phyloP scores from a whole-genome alignment of 2,113 vertebrate species.

The Synodontis membranacea region DNA sequence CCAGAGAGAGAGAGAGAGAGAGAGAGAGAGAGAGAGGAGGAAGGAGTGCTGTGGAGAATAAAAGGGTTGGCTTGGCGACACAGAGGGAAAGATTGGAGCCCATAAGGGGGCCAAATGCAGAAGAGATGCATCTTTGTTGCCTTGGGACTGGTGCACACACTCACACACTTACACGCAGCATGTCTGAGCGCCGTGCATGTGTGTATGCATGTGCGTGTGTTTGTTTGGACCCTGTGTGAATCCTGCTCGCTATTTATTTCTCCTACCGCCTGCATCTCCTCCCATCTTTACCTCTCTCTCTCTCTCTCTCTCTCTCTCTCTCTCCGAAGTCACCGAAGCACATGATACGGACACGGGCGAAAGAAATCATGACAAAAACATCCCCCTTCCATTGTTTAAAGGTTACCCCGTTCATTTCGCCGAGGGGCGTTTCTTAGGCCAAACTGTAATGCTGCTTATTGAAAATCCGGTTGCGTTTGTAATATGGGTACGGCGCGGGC shows the following conservation, averaged over 20 bases:
- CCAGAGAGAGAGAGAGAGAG: slow-evolving; percentile 69
- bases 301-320: slow-evolving; percentile 8
- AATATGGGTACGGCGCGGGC: not conserved
- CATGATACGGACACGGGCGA: slow-evolving; percentile 49
- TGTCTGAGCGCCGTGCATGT: slow-evolving; percentile 12
- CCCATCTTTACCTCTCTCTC: slow-evolving; percentile 16
- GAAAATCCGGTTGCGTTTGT: not conserved
- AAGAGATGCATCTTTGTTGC: slow-evolving; percentile 83
- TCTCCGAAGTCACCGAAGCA: slow-evolving; percentile 41
- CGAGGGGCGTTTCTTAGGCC: not conserved
- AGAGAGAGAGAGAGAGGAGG: slow-evolving; percentile 78
- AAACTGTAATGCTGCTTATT: not conserved
- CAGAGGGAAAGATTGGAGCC: slow-evolving; percentile 87
- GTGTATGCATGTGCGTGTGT: slow-evolving; percentile 9
- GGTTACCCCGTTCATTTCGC: not conserved
- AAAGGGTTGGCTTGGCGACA: slow-evolving; percentile 85
- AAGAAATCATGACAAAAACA: slow-evolving; percentile 64
- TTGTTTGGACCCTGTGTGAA: slow-evolving; percentile 34
- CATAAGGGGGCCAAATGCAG: slow-evolving; percentile 85
- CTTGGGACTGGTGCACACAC: slow-evolving; percentile 63
- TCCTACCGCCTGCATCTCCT: slow-evolving; percentile 23
- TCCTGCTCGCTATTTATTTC: slow-evolving; percentile 29
- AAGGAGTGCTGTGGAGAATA: slow-evolving; percentile 88
- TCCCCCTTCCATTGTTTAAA: slow-evolving; percentile 67
- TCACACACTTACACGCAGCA: slow-evolving; percentile 49